Base-by-base conservation (phyloP, 1,140 invertebrate genomes). In the Drosophila paulistorum region DNA sequence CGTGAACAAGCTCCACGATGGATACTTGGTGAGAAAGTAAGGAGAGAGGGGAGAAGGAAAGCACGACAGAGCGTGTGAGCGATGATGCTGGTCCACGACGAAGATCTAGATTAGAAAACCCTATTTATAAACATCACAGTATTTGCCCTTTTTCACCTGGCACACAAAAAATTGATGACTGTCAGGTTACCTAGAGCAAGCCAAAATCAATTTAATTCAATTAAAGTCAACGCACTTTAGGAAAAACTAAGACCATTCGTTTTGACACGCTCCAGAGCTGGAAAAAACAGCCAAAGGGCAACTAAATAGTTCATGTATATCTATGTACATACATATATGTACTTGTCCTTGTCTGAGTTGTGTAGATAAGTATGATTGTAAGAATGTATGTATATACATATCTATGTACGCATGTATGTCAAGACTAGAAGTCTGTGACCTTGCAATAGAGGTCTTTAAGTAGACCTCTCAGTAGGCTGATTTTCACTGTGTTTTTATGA, bases 151-250 rank as follows among this genome's bases (percentile, higher is more conserved):
- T 68, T 74, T 62, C 67, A 69, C 78, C 58, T 77, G 65, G 59
- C 51, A 26, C 45, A 58, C 30, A 58, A 48, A 62, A 55, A 77
- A 81, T 81, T 74, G 79, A 81, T 77, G 79, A 81, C 74, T 68
- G 59, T 67, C 72, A 59, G 59, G 67, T 67, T 68, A 73, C 45
- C 45, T 35, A 61, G 65, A 45, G 74, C 17, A 81, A 74, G 33
- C 57, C 78, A 77, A 69, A 81, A 81, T 81, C 79, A 81, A 81
- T 81, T 81, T 75, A 71, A 74, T 79, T 80, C 66, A 79, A 71
- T 74, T 74, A 80, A 80, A 71, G 77, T 79, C 71, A 63, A 71
- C 71, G 74, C 74, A 71, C 41, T 63, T 33, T 57, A 57, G 60
- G 68, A 77, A 62, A 48, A 77, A 77, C 75, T 77, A 77, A 77